Base-by-base conservation (phyloP, 2,888 invertebrate genomes). In the Tolmerus cingulatus region DNA sequence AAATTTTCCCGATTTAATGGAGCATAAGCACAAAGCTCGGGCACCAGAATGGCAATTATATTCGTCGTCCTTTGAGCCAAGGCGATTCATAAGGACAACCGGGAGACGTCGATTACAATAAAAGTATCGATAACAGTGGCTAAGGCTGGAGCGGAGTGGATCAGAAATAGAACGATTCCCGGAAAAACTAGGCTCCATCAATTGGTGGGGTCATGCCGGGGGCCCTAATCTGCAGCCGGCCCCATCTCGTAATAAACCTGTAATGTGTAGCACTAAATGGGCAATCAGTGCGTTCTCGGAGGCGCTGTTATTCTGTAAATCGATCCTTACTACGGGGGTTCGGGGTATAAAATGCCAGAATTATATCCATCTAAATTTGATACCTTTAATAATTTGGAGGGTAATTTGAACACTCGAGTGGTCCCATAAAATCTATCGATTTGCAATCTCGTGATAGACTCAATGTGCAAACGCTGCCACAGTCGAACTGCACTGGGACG, bases 221-320 rank as follows among this genome's bases (percentile, higher is more conserved):
- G 27, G 0, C 43, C 27, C 46, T 85, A 85, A 85, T 85, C 85
- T 74, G 27, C 23, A 57, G 84, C 74, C 74, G 85, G 74, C 74
- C 85, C 74, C 27, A 46, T 40, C 74, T 74, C 30, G 74, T 85
- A 85, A 74, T 85, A 85, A 85, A 85, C 74, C 74, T 51, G 85
- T 85, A 46, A 85, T 85, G 43, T 74, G 85, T 74, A 85, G 43
- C 85, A 46, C 85, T 85, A 85, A 85, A 85, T 85, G 85, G 82
- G 85, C 85, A 85, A 85, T 85, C 74, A 85, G 43, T 57, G 74
- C 74, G 40, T 74, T 85, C 74, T 74, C 85, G 1, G 7, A 74
- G 74, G 74, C 46, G 74, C 74, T 74, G 74, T 85, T 74, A 85
- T 34, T 51, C 37, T 23, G 84, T 43, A 74, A 85, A 85, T 85